Conservation (phyloP, 2,797 vertebrate species). For the Spea hammondii region DNA sequence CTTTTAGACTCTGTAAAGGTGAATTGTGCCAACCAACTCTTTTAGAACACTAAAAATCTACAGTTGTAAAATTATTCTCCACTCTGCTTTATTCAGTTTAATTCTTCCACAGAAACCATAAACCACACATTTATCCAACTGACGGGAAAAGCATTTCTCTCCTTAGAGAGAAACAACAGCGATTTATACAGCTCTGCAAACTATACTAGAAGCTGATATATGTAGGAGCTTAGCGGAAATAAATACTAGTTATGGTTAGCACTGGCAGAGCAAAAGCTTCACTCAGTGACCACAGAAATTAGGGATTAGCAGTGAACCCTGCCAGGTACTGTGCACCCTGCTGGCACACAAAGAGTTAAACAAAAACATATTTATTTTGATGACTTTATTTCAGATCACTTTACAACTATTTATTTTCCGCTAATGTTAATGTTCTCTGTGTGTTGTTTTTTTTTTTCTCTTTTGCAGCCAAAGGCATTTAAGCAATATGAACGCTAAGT, state of each 20-base stretch:
- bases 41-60: not conserved
- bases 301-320: not conserved
- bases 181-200: constrained; percentile 24
- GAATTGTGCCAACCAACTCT: constrained; percentile 5
- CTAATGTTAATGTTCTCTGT: not conserved
- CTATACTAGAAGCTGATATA: constrained; percentile 9
- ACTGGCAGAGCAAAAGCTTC: not conserved
- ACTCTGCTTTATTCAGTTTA: constrained; percentile 26
- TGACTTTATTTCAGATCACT: not conserved
- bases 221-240: not conserved
- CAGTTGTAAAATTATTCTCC: constrained; percentile 8
- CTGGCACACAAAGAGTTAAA: not conserved
- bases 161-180: constrained; percentile 14
- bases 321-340: not conserved
- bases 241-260: not conserved
- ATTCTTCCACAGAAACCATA: constrained; percentile 24
- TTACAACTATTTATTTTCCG: not conserved
- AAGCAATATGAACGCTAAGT: not conserved
- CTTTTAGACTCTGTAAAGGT: not conserved
- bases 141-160: constrained; percentile 29
- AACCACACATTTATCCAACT: constrained; percentile 30
- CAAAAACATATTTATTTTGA: not conserved
- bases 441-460: too few species aligned
- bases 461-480: not conserved
- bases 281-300: not conserved